These are phyloP conservation scores for Tridacna gigas DNA, from an alignment of 2,888 invertebrate species.

Conservation along the genomic window DNA sequence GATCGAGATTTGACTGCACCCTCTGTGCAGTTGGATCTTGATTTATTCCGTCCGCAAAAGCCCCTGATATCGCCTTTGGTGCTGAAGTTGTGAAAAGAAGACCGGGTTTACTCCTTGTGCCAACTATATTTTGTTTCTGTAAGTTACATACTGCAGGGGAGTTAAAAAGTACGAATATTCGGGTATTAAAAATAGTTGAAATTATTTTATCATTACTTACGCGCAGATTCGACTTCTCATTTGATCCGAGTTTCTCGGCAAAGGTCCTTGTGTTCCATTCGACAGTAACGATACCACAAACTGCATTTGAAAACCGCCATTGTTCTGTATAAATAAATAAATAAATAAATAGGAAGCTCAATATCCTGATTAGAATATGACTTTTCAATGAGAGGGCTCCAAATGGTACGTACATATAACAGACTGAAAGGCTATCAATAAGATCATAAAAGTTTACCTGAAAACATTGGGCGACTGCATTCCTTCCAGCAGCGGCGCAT, in stretches of 20 bases:
- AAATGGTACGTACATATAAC: no score
- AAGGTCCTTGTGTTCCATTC: slow-evolving; percentile 49
- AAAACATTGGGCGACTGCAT: slow-evolving; percentile 50
- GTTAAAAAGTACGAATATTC: background rate
- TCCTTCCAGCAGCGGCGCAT: slow-evolving; percentile 44
- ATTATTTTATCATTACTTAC: slow-evolving; percentile 31
- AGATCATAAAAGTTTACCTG: slow-evolving; percentile 45
- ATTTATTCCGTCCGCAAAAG: no score
- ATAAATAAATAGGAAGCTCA: no score
- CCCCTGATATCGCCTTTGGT: no score
- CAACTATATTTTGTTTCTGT: no score
- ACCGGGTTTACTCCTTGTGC: no score
- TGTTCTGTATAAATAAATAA: slow-evolving; percentile 29
- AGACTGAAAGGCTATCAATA: background rate
- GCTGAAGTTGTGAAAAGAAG: no score
- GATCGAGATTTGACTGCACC: no score
- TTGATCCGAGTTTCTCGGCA: slow-evolving; percentile 53
- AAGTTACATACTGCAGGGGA: no score
- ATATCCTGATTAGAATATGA: no score
- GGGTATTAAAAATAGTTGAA: background rate
- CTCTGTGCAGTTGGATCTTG: no score
- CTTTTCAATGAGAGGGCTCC: no score
- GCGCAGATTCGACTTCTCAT: slow-evolving; percentile 43
- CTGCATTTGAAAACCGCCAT: slow-evolving; percentile 61
- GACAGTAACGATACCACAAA: slow-evolving; percentile 49